These are phyloP conservation scores for Phalacrocorax carbo DNA, from an alignment of 2,113 vertebrate species.

Conservation along the genomic window DNA sequence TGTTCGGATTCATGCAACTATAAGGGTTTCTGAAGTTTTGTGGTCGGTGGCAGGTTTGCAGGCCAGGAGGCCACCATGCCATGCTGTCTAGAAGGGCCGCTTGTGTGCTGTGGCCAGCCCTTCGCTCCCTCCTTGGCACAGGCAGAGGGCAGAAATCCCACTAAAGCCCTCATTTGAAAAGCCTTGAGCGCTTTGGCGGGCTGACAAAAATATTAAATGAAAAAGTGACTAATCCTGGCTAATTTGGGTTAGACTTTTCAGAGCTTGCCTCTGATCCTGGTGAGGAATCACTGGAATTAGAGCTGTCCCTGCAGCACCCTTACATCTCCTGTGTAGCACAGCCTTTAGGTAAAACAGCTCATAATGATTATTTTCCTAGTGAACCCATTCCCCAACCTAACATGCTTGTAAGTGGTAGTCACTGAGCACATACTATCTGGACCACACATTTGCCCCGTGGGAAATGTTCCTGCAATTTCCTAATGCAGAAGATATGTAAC, in stretches of 20 bases:
- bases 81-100: conserved; percentile 19
- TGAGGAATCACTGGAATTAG: background rate
- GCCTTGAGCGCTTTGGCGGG: background rate
- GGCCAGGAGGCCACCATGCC: background rate
- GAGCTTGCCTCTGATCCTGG: background rate
- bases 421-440: fast-evolving
- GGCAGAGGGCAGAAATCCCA: background rate
- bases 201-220: background rate
- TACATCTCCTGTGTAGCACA: background rate
- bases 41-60: background rate
- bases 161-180: background rate
- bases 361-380: background rate
- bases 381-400: background rate
- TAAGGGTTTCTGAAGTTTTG: background rate
- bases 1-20: background rate
- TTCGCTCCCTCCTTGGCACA: background rate
- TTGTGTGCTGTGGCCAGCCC: fast-evolving
- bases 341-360: background rate
- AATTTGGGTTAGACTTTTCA: background rate
- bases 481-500: background rate
- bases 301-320: fast-evolving
- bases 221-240: background rate
- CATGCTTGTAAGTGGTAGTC: background rate
- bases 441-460: background rate
- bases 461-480: background rate